Evolutionary conservation across 2,797 vertebrate species (phyloP).

Genomic region (Chromobotia macracanthus): DNA sequence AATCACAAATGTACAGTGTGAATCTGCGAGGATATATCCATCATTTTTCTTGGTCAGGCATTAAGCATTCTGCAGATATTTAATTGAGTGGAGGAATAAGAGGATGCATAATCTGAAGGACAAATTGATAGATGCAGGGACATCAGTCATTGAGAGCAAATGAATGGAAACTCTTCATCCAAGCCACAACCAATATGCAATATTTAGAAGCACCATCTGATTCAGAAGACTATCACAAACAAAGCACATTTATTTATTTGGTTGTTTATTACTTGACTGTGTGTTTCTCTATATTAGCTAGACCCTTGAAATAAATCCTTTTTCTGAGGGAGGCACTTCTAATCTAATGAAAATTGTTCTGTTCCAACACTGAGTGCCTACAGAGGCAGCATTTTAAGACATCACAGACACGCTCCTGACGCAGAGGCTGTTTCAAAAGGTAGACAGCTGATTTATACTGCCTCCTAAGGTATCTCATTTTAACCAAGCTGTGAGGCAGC

Average conservation of each 20-base stretch:
- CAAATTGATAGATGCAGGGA: not conserved
- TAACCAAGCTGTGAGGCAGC: not conserved
- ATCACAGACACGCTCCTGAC: not conserved
- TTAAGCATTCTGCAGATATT: constrained; percentile 18
- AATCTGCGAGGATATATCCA: not conserved
- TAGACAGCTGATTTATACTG: not conserved
- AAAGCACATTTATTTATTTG: not conserved
- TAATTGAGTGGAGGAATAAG: constrained; percentile 12
- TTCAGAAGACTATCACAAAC: not conserved
- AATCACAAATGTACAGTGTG: not conserved
- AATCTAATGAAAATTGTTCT: constrained; percentile 23
- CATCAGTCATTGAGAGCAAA: constrained; percentile 18
- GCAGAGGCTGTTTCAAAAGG: not conserved
- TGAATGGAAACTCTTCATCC: not conserved
- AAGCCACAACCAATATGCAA: constrained; percentile 2
- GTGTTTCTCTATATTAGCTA: not conserved
- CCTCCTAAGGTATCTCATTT: not conserved
- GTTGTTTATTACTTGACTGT: not conserved
- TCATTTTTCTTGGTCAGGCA: not conserved
- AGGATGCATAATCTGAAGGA: constrained; percentile 11
- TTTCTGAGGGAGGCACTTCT: not conserved
- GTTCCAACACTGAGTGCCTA: not conserved
- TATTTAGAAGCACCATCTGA: constrained; percentile 16
- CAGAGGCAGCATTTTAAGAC: not conserved
- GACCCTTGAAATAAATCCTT: constrained; percentile 7